Evolutionary conservation across 2,113 vertebrate species (phyloP), one percentile per base, ranked within the genome.

Genomic region (Gymnocephalus cernua): DNA sequence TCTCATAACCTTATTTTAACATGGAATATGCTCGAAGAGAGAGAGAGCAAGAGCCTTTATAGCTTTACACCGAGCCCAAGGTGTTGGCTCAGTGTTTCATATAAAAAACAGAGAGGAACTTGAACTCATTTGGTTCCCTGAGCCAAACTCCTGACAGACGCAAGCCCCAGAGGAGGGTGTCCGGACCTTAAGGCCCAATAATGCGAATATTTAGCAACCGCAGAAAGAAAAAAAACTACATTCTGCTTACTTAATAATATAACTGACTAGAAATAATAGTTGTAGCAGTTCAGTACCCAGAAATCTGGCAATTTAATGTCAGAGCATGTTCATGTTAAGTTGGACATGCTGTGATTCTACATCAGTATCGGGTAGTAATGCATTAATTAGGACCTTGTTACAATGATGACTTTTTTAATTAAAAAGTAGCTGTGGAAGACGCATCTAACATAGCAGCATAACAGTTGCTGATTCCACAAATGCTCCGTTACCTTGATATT

Each of bases 21-120:
- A 82, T 92, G 85, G 83, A 84, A 83, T 88, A 85, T 86, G 82
- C 72, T 84, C 57, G 50, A 21, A 4, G 25, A 19, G 53, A 12
- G 51, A 54, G 53, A 74, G 59, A 67, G 50, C 13, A 4, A 29
- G 73, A 82, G 75, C 61, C 80, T 92, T 93, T 91, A 88, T 88
- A 84, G 87, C 87, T 94, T 93, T 92, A 92, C 71, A 77, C 51
- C 65, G 86, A 91, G 92, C 93, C 87, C 29, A 83, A 94, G 94
- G 94, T 94, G 93, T 93, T 94, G 94, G 94, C 94, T 92, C 87
- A 93, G 89, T 89, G 78, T 93, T 94, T 95, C 90, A 90, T 93
- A 92, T 90, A 95, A 94, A 95, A 92, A 95, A 93, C 88, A 91
- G 84, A 86, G 76, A 93, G 90, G 77, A 95, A 94, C 89, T 86